Evolutionary conservation across 1,140 invertebrate genomes (phyloP).

Genomic region (Tetragnatha versicolor): DNA sequence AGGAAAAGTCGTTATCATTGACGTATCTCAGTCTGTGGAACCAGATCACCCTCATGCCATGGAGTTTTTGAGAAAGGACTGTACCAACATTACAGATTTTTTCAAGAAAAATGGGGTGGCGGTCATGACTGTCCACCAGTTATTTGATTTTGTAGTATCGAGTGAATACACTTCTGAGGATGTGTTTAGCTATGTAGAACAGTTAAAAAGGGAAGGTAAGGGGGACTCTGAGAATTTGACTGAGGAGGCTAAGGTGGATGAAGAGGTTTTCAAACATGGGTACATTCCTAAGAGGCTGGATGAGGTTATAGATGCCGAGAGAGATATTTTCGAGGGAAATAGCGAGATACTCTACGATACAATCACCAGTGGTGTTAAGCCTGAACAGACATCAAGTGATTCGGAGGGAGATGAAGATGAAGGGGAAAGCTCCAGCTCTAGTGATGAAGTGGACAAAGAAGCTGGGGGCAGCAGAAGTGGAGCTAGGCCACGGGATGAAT

Average conservation of each 20-base stretch:
- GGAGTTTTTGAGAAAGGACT: constrained; percentile 83
- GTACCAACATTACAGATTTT: constrained; percentile 79
- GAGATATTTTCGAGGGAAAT: constrained; percentile 75
- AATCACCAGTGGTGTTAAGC: not conserved
- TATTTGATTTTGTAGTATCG: constrained; percentile 97
- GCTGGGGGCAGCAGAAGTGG: too few relatives aligned
- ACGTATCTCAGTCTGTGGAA: constrained; percentile 89
- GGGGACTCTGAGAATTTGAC: constrained; percentile 59
- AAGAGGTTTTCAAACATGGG: constrained; percentile 81
- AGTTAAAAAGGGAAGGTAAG: not conserved
- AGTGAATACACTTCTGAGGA: constrained; percentile 65
- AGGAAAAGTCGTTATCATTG: constrained; percentile 82
- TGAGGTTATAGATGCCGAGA: constrained; percentile 89
- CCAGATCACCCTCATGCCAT: constrained; percentile 80
- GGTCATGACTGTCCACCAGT: constrained; percentile 86
- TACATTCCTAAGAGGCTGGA: constrained; percentile 95
- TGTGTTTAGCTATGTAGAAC: constrained; percentile 22
- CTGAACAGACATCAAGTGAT: constrained; percentile 42
- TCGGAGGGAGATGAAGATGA: not conserved
- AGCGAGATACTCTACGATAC: not conserved
- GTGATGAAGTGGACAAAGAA: constrained; percentile 70
- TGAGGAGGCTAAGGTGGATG: constrained; percentile 65
- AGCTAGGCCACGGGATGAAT: constrained; percentile 86
- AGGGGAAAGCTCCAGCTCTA: constrained; percentile 57
- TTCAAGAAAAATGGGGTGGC: constrained; percentile 89